Conservation (phyloP, 2,797 vertebrate genomes). For the Botia almorhae region DNA sequence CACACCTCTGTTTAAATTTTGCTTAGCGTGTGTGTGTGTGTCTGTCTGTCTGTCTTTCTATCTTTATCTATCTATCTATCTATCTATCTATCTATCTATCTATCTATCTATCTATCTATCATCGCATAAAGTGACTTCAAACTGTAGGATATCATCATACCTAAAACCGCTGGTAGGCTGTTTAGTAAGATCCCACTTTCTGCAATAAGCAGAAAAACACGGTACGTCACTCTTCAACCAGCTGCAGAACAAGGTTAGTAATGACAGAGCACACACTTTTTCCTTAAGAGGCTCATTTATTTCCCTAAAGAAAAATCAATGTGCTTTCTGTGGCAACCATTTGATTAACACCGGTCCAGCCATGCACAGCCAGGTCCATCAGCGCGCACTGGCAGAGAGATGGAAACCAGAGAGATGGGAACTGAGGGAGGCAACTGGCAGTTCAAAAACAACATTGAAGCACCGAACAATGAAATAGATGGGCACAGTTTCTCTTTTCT, state of each 20-base stretch:
- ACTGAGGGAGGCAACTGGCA: not conserved
- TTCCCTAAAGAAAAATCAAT: constrained; percentile 8
- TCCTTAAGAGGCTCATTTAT: not conserved
- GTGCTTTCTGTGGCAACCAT: not conserved
- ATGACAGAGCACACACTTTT: not conserved
- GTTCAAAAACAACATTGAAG: not conserved
- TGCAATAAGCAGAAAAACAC: not conserved
- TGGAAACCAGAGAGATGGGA: not conserved
- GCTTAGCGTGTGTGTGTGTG: not conserved
- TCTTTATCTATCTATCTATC: too few relatives aligned
- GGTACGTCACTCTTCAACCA: not conserved
- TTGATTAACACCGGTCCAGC: constrained; percentile 1
- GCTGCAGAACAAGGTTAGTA: not conserved
- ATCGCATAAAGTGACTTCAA: too few relatives aligned
- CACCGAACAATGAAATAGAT: not conserved
- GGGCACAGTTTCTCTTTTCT: not conserved
- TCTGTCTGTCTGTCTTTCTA: too few relatives aligned
- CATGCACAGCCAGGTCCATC: constrained; percentile 11
- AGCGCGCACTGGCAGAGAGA: not conserved
- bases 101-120: too few relatives aligned
- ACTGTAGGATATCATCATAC: not conserved
- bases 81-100: too few relatives aligned
- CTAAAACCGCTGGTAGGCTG: not conserved
- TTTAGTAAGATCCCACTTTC: not conserved
- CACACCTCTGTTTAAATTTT: not conserved